Evolutionary conservation across 2,113 vertebrate species (phyloP).

Genomic region (Mionectes macconnelli): DNA sequence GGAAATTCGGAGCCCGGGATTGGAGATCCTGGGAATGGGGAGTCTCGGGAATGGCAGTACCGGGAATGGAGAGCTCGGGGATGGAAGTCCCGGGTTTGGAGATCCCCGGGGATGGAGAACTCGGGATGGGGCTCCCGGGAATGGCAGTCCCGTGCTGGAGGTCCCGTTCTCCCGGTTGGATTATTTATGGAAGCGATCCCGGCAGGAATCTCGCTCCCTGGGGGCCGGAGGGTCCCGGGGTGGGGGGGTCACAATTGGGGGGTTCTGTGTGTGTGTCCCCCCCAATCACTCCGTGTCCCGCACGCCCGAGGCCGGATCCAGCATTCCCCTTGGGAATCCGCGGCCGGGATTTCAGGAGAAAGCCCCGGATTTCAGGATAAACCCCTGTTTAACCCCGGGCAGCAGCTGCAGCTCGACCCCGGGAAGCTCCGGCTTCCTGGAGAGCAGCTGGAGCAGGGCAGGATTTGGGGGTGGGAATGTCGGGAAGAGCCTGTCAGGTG

Average conservation of each 20-base stretch:
- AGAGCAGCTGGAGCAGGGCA: neutral
- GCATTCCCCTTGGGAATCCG: neutral
- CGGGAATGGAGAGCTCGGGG: no score
- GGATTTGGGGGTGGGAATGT: neutral
- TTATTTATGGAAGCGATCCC: neutral
- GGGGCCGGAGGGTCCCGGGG: neutral
- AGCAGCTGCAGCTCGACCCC: neutral
- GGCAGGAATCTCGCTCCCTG: neutral
- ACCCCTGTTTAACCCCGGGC: neutral
- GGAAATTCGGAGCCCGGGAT: no score
- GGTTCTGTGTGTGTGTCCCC: rapidly evolving
- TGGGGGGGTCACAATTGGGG: neutral
- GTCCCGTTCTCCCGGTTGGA: neutral
- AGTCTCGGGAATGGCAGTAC: no score
- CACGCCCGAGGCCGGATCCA: neutral
- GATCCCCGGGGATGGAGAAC: no score
- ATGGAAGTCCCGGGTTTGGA: no score
- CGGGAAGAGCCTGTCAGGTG: neutral
- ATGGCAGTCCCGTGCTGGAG: no score
- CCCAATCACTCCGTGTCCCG: neutral
- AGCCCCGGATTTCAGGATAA: neutral
- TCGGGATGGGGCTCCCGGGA: no score
- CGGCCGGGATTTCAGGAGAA: neutral
- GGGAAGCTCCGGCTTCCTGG: neutral
- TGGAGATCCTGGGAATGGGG: no score